A percentile compares a stretch with the other conserved stretches of the same genome.
Conservation (phyloP, 2,888 invertebrate genomes). For the Anticlea derivata region DNA sequence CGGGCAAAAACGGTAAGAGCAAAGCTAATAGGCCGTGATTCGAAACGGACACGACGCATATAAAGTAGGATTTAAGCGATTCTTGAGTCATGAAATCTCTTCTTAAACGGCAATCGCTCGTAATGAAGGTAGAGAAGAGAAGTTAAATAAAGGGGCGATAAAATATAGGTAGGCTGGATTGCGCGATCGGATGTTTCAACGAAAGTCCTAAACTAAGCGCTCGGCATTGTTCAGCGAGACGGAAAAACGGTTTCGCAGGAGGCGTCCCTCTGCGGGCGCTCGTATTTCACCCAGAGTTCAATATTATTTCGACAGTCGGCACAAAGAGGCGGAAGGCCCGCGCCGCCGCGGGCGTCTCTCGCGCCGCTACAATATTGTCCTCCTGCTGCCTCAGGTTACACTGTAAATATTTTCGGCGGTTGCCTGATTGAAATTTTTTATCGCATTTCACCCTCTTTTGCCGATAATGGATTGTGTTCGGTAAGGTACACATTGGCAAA, state of each 20-base stretch:
- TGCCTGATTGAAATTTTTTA: conserved; percentile 81
- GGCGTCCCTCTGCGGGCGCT: conserved; percentile 71
- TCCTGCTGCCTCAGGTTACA: conserved; percentile 78
- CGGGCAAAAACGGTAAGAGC: conserved; percentile 56
- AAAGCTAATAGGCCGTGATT: conserved; percentile 53
- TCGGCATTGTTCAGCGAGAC: conserved; percentile 73
- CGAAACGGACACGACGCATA: conserved; percentile 50
- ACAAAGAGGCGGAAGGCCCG: conserved; percentile 78
- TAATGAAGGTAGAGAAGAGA: conserved; percentile 32
- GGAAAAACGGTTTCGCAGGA: conserved; percentile 78
- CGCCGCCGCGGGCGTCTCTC: conserved; percentile 67
- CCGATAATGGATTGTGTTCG: conserved; percentile 73
- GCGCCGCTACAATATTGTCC: conserved; percentile 80
- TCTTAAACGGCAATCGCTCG: conserved; percentile 34
- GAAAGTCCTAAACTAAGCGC: conserved; percentile 68
- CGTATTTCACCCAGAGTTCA: conserved; percentile 81
- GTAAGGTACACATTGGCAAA: conserved; percentile 58
- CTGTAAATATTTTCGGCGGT: conserved; percentile 81
- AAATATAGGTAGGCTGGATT: conserved; percentile 31
- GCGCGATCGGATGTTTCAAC: conserved; percentile 51
- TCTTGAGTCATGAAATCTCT: conserved; percentile 44
- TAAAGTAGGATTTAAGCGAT: conserved; percentile 49
- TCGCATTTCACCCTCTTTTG: conserved; percentile 71
- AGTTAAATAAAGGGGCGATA: conserved; percentile 34
- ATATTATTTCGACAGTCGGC: conserved; percentile 80